phyloP scores from a whole-genome alignment of 2,888 invertebrate species.

The Cataglyphis cursor region DNA sequence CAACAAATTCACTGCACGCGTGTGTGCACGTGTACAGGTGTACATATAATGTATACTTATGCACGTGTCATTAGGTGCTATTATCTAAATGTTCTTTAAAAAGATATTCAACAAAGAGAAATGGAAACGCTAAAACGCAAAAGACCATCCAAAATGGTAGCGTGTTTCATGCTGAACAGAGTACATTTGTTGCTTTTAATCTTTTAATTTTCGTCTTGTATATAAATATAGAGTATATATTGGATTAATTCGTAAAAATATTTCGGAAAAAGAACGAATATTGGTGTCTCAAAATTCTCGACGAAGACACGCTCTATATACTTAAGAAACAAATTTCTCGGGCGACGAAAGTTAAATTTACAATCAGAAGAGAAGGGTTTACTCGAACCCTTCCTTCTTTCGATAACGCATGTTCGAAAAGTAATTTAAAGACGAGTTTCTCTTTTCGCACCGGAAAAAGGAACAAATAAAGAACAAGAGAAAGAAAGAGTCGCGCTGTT shows the following conservation, averaged over 20 bases:
- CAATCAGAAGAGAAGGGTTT: slow-evolving; percentile 23
- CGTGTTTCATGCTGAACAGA: neutral
- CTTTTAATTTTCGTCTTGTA: neutral
- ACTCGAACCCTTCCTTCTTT: slow-evolving; percentile 21
- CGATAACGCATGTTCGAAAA: slow-evolving; percentile 36
- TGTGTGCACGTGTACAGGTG: slow-evolving; percentile 6
- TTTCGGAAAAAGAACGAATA: neutral
- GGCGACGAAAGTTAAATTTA: neutral
- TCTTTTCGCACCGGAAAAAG: slow-evolving; percentile 60
- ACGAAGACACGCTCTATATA: neutral
- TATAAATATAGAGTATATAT: neutral
- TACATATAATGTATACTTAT: slow-evolving; percentile 8
- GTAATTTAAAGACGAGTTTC: slow-evolving; percentile 67
- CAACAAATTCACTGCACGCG: slow-evolving; percentile 21
- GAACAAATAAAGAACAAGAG: slow-evolving; percentile 42
- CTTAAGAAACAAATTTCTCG: neutral
- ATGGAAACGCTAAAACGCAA: neutral
- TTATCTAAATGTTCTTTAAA: slow-evolving; percentile 36
- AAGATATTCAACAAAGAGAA: neutral
- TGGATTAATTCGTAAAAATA: neutral
- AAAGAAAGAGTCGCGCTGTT: slow-evolving; percentile 63
- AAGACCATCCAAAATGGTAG: neutral
- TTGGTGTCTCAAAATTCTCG: neutral
- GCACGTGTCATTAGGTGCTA: slow-evolving; percentile 13
- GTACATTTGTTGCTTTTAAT: no score